A percentile compares a stretch with the other conserved stretches of the same genome.
phyloP scores from a whole-genome alignment of 2,888 invertebrate species.

The Torymus texanus region DNA sequence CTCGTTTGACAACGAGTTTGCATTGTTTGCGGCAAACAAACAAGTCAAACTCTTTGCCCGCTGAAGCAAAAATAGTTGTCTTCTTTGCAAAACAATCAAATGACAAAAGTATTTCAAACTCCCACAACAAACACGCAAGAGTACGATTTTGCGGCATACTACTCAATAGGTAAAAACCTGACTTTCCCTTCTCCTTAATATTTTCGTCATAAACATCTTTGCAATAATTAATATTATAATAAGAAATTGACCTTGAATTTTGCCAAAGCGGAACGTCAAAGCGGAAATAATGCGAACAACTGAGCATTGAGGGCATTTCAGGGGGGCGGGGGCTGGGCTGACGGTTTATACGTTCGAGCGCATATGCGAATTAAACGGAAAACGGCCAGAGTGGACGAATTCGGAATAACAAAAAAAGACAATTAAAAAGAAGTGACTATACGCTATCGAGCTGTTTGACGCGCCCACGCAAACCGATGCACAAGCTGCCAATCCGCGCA shows the following conservation, averaged over 20 bases:
- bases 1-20: neutral
- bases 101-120: constrained; percentile 42
- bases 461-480: constrained; percentile 37
- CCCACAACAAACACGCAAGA: constrained; percentile 41
- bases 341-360: constrained; percentile 46
- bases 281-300: constrained; percentile 53
- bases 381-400: constrained; percentile 55
- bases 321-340: neutral
- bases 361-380: constrained; percentile 33
- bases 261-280: constrained; percentile 59
- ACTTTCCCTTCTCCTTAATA: constrained; percentile 51
- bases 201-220: constrained; percentile 28
- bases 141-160: constrained; percentile 48
- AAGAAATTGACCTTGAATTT: constrained; percentile 57
- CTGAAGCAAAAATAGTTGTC: neutral
- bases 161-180: constrained; percentile 52
- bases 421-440: constrained; percentile 35
- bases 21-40: neutral
- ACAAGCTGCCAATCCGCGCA: neutral
- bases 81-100: constrained; percentile 39
- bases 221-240: constrained; percentile 42
- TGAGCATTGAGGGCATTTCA: constrained; percentile 30
- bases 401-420: constrained; percentile 26
- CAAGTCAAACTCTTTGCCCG: constrained; percentile 6
- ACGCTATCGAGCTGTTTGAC: constrained; percentile 45